phyloP scores from a whole-genome alignment of 2,888 invertebrate genomes.

The Onthophagus sagittarius region DNA sequence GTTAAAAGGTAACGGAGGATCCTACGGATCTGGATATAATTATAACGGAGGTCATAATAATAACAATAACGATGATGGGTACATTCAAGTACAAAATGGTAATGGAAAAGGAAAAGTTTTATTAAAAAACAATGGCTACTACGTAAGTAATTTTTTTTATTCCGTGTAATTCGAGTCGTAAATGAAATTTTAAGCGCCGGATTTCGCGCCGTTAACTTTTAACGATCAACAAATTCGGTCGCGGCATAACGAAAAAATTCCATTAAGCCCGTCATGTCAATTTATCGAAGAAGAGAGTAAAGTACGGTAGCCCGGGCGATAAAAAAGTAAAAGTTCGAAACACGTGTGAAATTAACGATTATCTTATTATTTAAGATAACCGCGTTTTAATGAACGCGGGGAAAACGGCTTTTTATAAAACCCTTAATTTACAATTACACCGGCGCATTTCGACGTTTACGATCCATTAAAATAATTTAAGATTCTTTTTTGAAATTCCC shows the following conservation, averaged over 20 bases:
- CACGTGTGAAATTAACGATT: constrained; percentile 12
- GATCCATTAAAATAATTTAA: not conserved
- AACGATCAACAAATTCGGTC: not conserved
- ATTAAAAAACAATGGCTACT: constrained; percentile 28
- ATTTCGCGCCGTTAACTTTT: not conserved
- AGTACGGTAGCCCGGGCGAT: constrained; percentile 4
- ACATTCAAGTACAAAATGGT: constrained; percentile 15
- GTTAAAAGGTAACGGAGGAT: too few relatives aligned
- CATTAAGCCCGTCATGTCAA: not conserved
- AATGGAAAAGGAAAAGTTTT: constrained; percentile 23
- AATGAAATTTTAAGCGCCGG: too few relatives aligned
- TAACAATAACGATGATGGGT: too few relatives aligned
- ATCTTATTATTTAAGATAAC: constrained; percentile 9
- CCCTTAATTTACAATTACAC: not conserved
- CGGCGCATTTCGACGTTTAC: not conserved
- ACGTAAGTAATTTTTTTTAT: constrained; percentile 24
- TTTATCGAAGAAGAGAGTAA: not conserved
- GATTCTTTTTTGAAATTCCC: not conserved
- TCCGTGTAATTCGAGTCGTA: too few relatives aligned
- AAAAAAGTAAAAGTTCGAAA: constrained; percentile 13
- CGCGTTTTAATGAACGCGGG: not conserved
- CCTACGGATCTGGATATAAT: too few relatives aligned
- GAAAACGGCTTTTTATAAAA: not conserved
- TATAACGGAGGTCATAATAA: not conserved
- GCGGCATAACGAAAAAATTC: not conserved